These are phyloP conservation scores for Adelognathus sp. DNA, from an alignment of 2,888 invertebrate species.

Conservation along the genomic window DNA sequence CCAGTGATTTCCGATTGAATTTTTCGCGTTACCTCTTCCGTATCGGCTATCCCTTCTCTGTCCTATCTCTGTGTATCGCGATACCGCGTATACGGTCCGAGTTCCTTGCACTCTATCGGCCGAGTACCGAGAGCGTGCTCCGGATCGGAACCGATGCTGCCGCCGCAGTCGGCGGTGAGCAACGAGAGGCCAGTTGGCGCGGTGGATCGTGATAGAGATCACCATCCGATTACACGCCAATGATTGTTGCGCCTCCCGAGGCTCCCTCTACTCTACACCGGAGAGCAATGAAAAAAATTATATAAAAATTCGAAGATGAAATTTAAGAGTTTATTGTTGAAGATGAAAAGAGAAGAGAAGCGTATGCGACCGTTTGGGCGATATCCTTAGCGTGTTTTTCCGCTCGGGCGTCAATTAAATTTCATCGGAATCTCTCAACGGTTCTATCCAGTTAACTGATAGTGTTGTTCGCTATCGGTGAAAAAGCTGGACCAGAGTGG, in stretches of 20 bases:
- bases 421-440: conserved; percentile 17
- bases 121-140: conserved; percentile 21
- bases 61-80: conserved; percentile 11
- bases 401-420: conserved; percentile 27
- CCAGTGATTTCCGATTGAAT: conserved; percentile 42
- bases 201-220: conserved; percentile 48
- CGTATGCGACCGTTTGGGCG: conserved; percentile 12
- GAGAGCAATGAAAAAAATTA: background rate
- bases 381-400: conserved; percentile 4
- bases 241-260: conserved; percentile 45
- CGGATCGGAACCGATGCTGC: conserved; percentile 22
- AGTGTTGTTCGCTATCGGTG: background rate
- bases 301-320: conserved; percentile 13
- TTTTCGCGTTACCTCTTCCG: conserved; percentile 36
- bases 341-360: background rate
- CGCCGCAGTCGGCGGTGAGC: background rate
- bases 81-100: conserved; percentile 21
- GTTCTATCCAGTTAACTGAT: background rate
- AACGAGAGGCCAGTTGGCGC: conserved; percentile 35
- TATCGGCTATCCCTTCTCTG: conserved; percentile 16
- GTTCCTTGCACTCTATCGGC: conserved; percentile 50
- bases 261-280: background rate
- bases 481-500: background rate
- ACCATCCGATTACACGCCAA: conserved; percentile 45
- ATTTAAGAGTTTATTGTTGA: conserved; percentile 37